These are phyloP conservation scores for Oithona nana DNA, from an alignment of 2,888 invertebrate genomes.

Conservation along the genomic window DNA sequence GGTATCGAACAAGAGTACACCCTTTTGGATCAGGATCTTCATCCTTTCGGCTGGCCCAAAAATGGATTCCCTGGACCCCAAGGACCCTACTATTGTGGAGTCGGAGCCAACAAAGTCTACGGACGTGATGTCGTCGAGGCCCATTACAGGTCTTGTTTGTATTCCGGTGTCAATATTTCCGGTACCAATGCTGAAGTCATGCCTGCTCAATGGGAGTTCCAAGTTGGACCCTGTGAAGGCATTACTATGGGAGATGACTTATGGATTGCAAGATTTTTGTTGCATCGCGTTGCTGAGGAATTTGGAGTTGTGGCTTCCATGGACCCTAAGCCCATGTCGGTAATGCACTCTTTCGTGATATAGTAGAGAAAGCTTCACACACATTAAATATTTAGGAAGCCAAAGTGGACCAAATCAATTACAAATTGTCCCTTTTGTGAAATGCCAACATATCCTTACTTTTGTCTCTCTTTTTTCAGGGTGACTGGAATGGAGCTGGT, in stretches of 20 bases:
- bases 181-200: slow-evolving; percentile 97
- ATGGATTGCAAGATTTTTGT: slow-evolving; percentile 67
- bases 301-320: slow-evolving; percentile 60
- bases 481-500: slow-evolving; percentile 89
- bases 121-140: slow-evolving; percentile 91
- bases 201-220: slow-evolving; percentile 52
- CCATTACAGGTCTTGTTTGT: slow-evolving; percentile 82
- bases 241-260: slow-evolving; percentile 53
- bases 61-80: slow-evolving; percentile 82
- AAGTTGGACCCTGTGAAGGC: slow-evolving; percentile 55
- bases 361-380: too few relatives aligned
- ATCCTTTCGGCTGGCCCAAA: slow-evolving; percentile 83
- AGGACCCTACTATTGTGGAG: slow-evolving; percentile 96
- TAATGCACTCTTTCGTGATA: too few relatives aligned
- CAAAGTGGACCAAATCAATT: background rate
- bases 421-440: background rate
- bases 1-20: slow-evolving; percentile 88
- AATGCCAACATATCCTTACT: too few relatives aligned
- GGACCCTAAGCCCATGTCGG: slow-evolving; percentile 50
- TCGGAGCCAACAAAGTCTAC: slow-evolving; percentile 83
- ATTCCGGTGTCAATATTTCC: slow-evolving; percentile 74
- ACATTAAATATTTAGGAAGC: too few relatives aligned
- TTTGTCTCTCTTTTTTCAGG: slow-evolving; percentile 24
- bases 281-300: slow-evolving; percentile 80
- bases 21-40: slow-evolving; percentile 58